A percentile compares a stretch with the other conserved stretches of the same genome.
Evolutionary conservation across 2,113 vertebrate genomes (phyloP).

Genomic region (Rattus rattus): DNA sequence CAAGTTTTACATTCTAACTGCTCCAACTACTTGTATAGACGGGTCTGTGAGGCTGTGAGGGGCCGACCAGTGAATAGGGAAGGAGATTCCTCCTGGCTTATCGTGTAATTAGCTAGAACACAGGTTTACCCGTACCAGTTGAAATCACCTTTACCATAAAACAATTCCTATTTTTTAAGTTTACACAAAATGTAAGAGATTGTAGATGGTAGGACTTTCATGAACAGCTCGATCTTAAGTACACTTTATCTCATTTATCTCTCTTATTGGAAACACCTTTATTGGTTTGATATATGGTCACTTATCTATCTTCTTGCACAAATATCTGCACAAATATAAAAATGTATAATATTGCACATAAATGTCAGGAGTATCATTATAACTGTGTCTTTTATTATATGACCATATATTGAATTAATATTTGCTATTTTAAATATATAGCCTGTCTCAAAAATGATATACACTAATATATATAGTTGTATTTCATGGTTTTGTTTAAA

Average conservation of each 20-base stretch:
- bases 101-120: background rate
- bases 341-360: background rate
- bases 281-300: background rate
- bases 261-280: background rate
- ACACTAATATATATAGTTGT: background rate
- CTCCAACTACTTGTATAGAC: background rate
- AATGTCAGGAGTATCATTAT: background rate
- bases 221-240: background rate
- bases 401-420: background rate
- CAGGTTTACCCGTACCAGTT: background rate
- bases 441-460: background rate
- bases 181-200: background rate
- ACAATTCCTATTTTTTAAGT: background rate
- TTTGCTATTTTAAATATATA: background rate
- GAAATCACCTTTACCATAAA: background rate
- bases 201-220: background rate
- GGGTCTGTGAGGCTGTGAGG: background rate
- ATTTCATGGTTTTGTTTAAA: background rate
- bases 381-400: background rate
- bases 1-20: too few relatives aligned
- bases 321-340: background rate
- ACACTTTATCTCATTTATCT: background rate
- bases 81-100: background rate
- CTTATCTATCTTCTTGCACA: background rate
- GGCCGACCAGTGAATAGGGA: background rate